These are phyloP conservation scores for Sceliomorpha sp. DNA, from an alignment of 2,888 invertebrate genomes.

Conservation along the genomic window DNA sequence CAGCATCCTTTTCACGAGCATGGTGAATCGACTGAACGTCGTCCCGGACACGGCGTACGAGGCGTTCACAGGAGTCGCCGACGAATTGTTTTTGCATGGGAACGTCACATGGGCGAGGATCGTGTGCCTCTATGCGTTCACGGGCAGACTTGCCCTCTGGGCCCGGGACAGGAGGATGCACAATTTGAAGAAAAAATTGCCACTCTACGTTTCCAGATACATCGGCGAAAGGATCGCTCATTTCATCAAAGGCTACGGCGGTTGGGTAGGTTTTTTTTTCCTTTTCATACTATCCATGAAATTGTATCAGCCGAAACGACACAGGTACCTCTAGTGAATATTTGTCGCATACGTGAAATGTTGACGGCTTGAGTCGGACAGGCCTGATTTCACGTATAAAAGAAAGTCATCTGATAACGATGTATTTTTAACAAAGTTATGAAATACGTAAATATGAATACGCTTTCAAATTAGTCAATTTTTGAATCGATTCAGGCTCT, in stretches of 20 bases:
- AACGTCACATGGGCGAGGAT: constrained; percentile 80
- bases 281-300: too few species aligned
- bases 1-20: constrained; percentile 79
- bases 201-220: constrained; percentile 78
- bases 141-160: constrained; percentile 78
- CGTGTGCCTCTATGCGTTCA: constrained; percentile 79
- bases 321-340: too few species aligned
- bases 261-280: constrained; percentile 79
- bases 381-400: too few species aligned
- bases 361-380: too few species aligned
- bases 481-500: too few species aligned
- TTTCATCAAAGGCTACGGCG: constrained; percentile 80
- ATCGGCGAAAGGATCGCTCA: constrained; percentile 78
- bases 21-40: constrained; percentile 79
- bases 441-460: too few species aligned
- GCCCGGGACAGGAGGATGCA: constrained; percentile 77
- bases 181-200: constrained; percentile 74
- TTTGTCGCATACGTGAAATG: too few species aligned
- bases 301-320: too few species aligned
- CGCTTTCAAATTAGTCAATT: too few species aligned
- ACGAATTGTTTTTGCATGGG: constrained; percentile 79
- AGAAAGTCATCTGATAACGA: too few species aligned
- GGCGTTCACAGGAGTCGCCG: constrained; percentile 78
- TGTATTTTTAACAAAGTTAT: too few species aligned
- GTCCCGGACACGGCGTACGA: constrained; percentile 79